These are phyloP conservation scores for cattle (Bos taurus) DNA, from an alignment of 2,113 vertebrate genomes.

Conservation along the genomic window DNA sequence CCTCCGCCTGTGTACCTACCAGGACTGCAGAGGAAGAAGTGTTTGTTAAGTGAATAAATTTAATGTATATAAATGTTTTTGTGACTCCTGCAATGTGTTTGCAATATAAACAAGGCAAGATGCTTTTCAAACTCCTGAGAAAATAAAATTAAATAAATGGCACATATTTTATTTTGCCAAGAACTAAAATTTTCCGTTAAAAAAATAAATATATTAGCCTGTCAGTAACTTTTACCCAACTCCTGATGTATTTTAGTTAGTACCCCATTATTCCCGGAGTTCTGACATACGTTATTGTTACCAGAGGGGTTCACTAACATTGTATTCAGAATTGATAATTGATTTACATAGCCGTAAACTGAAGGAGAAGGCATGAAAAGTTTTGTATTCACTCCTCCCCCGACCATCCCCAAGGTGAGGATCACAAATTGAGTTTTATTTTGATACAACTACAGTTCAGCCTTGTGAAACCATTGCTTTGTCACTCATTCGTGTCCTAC, in stretches of 20 bases:
- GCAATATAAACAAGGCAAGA: slow-evolving; percentile 4
- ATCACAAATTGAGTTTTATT: slow-evolving; percentile 34
- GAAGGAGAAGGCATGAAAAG: not conserved
- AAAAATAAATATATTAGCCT: slow-evolving; percentile 29
- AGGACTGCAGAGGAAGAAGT: not conserved
- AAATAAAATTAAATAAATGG: slow-evolving; percentile 40
- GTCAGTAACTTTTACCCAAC: too few species aligned
- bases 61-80: not conserved
- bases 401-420: not conserved
- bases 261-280: slow-evolving; percentile 19
- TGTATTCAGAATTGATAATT: slow-evolving; percentile 12
- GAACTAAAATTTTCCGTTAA: not conserved
- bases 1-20: not conserved
- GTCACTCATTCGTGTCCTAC: not conserved
- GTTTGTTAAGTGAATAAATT: slow-evolving; percentile 7
- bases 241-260: slow-evolving; percentile 41
- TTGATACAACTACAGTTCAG: not conserved
- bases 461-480: not conserved
- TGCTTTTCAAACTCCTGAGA: slow-evolving; percentile 15
- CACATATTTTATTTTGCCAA: slow-evolving; percentile 34
- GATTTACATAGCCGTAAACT: slow-evolving; percentile 33
- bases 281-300: slow-evolving; percentile 45
- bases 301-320: slow-evolving; percentile 41
- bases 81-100: not conserved
- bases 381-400: not conserved